Percentiles rank a stretch among this genome's conserved stretches.
phyloP scores from a whole-genome alignment of 2,113 vertebrate species.

The Oriolus oriolus region DNA sequence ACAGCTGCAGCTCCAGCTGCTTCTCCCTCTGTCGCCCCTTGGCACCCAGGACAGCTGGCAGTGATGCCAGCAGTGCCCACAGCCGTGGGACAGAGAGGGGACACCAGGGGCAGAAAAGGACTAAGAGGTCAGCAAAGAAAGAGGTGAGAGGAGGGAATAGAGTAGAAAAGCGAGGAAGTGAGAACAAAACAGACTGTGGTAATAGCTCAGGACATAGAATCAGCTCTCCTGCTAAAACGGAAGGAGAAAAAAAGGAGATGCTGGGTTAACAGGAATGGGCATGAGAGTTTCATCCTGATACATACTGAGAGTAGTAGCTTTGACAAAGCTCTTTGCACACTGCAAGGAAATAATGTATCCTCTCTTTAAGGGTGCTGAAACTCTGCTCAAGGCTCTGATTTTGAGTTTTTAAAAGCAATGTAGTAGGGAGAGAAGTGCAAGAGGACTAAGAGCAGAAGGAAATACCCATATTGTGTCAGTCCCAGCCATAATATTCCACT shows the following conservation, averaged over 20 bases:
- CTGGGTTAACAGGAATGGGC: background rate
- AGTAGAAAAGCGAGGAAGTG: background rate
- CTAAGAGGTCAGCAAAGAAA: background rate
- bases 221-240: background rate
- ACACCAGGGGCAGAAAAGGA: background rate
- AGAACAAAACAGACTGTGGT: background rate
- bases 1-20: background rate
- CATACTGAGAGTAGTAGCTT: background rate
- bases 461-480: background rate
- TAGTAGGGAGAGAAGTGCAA: background rate
- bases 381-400: background rate
- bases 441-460: background rate
- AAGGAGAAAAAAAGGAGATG: background rate
- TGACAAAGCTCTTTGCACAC: background rate
- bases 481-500: background rate
- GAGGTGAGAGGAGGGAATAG: background rate
- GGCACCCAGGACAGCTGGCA: background rate
- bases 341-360: background rate
- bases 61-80: background rate
- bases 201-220: background rate
- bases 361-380: background rate
- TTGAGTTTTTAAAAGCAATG: background rate
- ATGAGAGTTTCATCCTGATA: background rate
- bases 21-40: background rate
- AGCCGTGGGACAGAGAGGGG: background rate